Conservation (phyloP, 2,888 invertebrate species). For the Sussaba pulchella region DNA sequence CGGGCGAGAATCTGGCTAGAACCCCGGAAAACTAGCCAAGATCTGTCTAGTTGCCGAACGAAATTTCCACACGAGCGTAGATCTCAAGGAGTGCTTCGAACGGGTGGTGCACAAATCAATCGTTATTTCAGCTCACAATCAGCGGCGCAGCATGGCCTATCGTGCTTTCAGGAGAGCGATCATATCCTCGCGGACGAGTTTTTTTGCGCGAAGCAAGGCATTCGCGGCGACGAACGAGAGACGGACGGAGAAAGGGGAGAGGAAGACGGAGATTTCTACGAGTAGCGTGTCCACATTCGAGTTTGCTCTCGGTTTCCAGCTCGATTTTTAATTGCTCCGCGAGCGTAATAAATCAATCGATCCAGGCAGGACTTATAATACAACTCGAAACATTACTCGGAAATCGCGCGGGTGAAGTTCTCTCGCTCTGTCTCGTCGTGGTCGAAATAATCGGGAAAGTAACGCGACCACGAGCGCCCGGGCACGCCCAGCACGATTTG, state of each 20-base stretch:
- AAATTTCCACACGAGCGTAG: slow-evolving; percentile 7
- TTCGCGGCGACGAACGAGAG: slow-evolving; percentile 4
- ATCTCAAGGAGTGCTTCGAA: neutral
- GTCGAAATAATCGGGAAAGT: slow-evolving; percentile 48
- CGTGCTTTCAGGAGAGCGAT: slow-evolving; percentile 1
- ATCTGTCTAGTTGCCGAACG: no score
- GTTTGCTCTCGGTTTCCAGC: slow-evolving; percentile 28
- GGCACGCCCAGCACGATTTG: slow-evolving; percentile 42
- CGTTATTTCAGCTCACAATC: slow-evolving; percentile 21
- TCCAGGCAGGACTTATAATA: slow-evolving; percentile 41
- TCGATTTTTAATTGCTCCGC: slow-evolving; percentile 57
- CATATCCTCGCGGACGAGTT: slow-evolving; percentile 34
- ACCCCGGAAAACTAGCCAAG: no score
- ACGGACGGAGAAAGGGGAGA: neutral
- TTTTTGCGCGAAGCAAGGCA: slow-evolving; percentile 8
- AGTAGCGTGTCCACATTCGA: slow-evolving; percentile 33
- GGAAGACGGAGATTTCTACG: slow-evolving; percentile 2
- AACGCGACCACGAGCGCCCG: slow-evolving; percentile 40
- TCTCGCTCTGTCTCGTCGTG: neutral
- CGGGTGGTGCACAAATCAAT: neutral
- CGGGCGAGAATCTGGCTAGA: no score
- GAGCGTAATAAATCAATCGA: slow-evolving; percentile 59
- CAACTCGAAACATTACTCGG: slow-evolving; percentile 22
- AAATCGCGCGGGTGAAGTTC: neutral
- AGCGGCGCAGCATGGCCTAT: neutral